A percentile compares a stretch with the other conserved stretches of the same genome.
phyloP scores from a whole-genome alignment of 2,888 invertebrate species.

The Charanyca ferruginea region DNA sequence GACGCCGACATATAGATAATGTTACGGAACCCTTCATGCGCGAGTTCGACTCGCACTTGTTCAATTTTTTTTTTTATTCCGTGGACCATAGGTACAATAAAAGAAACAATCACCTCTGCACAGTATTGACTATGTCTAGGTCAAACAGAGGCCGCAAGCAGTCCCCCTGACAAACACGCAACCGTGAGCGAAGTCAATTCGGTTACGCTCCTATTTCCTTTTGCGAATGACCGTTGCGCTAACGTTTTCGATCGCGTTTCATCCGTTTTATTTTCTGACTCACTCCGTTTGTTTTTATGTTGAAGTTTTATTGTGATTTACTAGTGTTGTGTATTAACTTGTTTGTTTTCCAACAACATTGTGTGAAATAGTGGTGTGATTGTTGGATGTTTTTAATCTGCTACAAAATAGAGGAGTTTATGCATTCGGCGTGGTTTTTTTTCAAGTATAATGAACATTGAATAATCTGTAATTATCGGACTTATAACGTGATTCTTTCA shows the following conservation, averaged over 20 bases:
- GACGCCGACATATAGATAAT: too few species aligned
- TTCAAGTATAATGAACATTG: too few species aligned
- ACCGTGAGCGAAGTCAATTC: conserved; percentile 54
- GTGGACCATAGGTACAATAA: too few species aligned
- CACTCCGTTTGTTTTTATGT: conserved; percentile 38
- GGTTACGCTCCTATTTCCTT: conserved; percentile 65
- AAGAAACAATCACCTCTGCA: background rate
- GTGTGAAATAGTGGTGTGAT: background rate
- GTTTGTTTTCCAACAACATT: background rate
- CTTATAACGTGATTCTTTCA: too few species aligned
- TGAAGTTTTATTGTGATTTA: conserved; percentile 34
- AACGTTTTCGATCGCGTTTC: conserved; percentile 61
- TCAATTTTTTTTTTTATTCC: too few species aligned
- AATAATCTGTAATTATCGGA: too few species aligned
- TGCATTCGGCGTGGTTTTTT: too few species aligned
- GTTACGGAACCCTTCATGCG: too few species aligned
- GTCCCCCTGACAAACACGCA: conserved; percentile 55
- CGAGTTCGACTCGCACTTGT: too few species aligned
- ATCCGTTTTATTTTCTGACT: conserved; percentile 54
- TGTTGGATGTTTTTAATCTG: background rate
- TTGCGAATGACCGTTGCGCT: conserved; percentile 58
- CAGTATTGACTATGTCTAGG: conserved; percentile 30
- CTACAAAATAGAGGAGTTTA: background rate
- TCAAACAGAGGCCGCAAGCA: conserved; percentile 55
- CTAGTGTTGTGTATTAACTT: conserved; percentile 6